Conservation (phyloP, 2,797 vertebrate species). For the Sebastes matsubarae region DNA sequence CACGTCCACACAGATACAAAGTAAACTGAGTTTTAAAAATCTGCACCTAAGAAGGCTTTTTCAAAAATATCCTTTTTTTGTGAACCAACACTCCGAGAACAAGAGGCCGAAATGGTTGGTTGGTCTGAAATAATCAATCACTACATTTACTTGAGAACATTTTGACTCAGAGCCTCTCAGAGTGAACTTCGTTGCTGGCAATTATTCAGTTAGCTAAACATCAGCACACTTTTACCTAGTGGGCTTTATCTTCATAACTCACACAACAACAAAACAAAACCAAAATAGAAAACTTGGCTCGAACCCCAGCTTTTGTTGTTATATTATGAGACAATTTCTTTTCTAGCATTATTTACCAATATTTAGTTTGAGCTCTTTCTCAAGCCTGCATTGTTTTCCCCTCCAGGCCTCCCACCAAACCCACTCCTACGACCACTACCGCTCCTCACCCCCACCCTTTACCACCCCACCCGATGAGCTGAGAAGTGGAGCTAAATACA, state of each 20-base stretch:
- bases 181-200: neutral
- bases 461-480: slow-evolving; percentile 16
- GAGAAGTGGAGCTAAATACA: slow-evolving; percentile 69
- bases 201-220: neutral
- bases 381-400: slow-evolving; percentile 7
- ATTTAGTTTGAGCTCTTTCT: neutral
- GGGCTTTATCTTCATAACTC: neutral
- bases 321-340: slow-evolving; percentile 12
- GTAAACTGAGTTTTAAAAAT: too few relatives aligned
- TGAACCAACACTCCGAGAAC: too few relatives aligned
- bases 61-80: too few relatives aligned
- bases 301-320: neutral
- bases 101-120: too few relatives aligned
- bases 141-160: neutral
- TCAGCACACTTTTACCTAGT: neutral
- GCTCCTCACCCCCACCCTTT: neutral
- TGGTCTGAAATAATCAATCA: too few relatives aligned
- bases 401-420: slow-evolving; percentile 15
- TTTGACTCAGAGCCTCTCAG: too few relatives aligned
- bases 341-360: neutral
- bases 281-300: neutral
- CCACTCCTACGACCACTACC: neutral
- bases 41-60: too few relatives aligned
- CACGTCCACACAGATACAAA: too few relatives aligned
- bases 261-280: neutral